These are phyloP conservation scores for Sceloporus tristichus DNA, from an alignment of 2,113 vertebrate genomes.

Conservation along the genomic window DNA sequence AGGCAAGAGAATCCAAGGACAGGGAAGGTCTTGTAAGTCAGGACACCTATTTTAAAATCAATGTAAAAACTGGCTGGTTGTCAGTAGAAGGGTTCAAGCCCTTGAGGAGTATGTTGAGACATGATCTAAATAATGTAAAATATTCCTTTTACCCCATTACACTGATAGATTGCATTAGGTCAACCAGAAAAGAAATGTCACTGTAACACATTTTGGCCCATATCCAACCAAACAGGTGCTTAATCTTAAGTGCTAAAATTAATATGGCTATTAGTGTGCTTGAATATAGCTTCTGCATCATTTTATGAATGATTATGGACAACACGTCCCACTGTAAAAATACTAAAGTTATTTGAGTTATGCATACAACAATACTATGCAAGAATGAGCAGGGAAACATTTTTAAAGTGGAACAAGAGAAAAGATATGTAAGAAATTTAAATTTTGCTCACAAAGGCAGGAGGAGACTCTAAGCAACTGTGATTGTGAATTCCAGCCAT, in stretches of 20 bases:
- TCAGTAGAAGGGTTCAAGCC: constrained; percentile 39
- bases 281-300: neutral
- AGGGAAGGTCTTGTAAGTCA: constrained; percentile 50
- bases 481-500: neutral
- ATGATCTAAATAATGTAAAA: constrained; percentile 29
- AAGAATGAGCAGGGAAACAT: neutral
- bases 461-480: neutral
- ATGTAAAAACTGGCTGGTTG: constrained; percentile 9
- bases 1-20: constrained; percentile 62
- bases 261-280: neutral
- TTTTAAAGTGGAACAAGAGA: neutral
- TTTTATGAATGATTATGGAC: neutral
- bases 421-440: too few species aligned
- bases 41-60: neutral
- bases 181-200: neutral
- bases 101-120: constrained; percentile 35
- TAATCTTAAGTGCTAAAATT: constrained; percentile 6
- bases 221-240: neutral
- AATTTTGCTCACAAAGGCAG: neutral
- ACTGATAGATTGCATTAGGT: constrained; percentile 21
- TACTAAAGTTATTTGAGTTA: neutral
- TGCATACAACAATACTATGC: neutral
- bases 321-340: neutral
- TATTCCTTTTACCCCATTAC: constrained; percentile 16
- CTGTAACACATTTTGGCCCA: neutral